Evolutionary conservation across 2,888 invertebrate species (phyloP).

Genomic region (Seira musarum): DNA sequence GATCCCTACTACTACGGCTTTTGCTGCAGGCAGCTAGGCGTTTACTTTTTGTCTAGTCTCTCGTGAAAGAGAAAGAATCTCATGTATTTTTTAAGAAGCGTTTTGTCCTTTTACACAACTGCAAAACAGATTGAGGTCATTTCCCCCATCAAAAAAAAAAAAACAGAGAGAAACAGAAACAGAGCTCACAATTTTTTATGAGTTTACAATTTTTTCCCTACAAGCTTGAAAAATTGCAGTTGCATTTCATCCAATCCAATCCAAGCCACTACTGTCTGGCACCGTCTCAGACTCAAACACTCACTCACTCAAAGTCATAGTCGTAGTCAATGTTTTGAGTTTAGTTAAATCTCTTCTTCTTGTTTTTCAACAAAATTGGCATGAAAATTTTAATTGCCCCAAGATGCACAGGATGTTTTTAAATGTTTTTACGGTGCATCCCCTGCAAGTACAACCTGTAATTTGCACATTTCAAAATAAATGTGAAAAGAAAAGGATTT

Average conservation of each 20-base stretch:
- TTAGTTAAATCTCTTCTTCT: too few relatives aligned
- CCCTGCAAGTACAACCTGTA: constrained; percentile 1
- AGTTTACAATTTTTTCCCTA: constrained; percentile 6
- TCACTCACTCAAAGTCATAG: too few relatives aligned
- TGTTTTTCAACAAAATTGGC: constrained; percentile 10
- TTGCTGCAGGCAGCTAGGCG: constrained; percentile 2
- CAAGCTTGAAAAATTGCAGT: constrained; percentile 8
- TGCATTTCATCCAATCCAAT: background rate
- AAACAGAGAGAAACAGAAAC: background rate
- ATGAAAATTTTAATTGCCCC: background rate
- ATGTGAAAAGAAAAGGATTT: background rate
- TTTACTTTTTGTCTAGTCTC: constrained; percentile 1
- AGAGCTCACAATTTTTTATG: background rate
- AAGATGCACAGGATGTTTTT: constrained; percentile 4
- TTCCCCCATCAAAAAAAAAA: background rate
- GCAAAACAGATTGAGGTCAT: constrained; percentile 10
- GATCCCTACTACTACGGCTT: background rate
- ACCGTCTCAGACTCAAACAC: too few relatives aligned
- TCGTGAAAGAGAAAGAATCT: background rate
- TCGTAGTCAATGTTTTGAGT: too few relatives aligned
- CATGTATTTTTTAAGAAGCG: background rate
- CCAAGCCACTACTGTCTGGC: too few relatives aligned
- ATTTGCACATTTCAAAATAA: background rate
- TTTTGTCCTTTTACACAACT: background rate
- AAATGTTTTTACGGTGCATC: constrained; percentile 9